phyloP scores from a whole-genome alignment of 1,140 invertebrate species.

The Drusus annulatus region DNA sequence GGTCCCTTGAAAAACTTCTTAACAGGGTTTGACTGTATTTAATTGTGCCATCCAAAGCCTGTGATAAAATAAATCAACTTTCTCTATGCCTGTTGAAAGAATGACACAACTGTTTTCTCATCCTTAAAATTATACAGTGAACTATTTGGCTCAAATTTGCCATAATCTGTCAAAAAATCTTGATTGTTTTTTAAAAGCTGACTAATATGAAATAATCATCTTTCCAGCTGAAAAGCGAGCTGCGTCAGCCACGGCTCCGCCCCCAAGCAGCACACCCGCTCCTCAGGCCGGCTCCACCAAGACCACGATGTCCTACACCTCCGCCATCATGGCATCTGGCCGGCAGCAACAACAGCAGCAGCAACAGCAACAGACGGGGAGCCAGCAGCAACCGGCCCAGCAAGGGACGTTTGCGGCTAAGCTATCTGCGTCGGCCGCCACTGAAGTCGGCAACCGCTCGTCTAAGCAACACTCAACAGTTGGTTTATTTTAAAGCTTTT shows the following conservation, averaged over 20 bases:
- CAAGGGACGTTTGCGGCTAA: constrained; percentile 77
- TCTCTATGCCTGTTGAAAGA: too few species aligned
- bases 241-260: constrained; percentile 61
- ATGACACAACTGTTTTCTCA: too few species aligned
- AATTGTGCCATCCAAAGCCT: too few species aligned
- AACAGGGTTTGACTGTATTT: too few species aligned
- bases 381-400: constrained; percentile 58
- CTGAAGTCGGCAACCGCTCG: neutral
- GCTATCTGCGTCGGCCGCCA: constrained; percentile 61
- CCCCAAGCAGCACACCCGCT: constrained; percentile 32
- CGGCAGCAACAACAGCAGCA: constrained; percentile 58
- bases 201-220: too few species aligned
- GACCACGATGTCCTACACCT: constrained; percentile 77
- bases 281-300: constrained; percentile 63
- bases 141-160: too few species aligned
- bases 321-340: constrained; percentile 74
- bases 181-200: too few species aligned
- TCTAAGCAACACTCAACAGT: constrained; percentile 17
- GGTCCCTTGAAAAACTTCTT: too few species aligned
- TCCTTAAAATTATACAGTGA: too few species aligned
- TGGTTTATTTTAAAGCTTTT: constrained; percentile 5
- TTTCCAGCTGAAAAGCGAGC: constrained; percentile 62
- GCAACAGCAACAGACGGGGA: constrained; percentile 40
- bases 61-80: too few species aligned
- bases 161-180: too few species aligned